Conservation (phyloP, 2,113 vertebrate genomes). For the Peromyscus leucopus region DNA sequence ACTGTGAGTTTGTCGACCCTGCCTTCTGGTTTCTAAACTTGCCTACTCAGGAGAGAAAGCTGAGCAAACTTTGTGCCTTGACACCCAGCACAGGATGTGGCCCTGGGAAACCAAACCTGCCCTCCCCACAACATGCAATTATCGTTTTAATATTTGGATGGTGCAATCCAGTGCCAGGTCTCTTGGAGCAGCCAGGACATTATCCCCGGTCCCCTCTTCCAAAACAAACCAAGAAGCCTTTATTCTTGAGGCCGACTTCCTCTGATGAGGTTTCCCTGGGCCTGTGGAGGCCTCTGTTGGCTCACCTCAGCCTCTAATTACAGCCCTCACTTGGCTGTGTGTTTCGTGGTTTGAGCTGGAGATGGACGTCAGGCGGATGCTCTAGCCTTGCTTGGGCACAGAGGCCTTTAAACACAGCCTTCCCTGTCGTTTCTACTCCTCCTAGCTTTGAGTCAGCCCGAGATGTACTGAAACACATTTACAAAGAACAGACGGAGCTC, state of each 20-base stretch:
- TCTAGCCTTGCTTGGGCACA: conserved; percentile 1
- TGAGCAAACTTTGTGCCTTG: not conserved
- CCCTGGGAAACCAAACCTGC: conserved; percentile 29
- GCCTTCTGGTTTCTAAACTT: not conserved
- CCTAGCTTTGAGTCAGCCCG: not conserved
- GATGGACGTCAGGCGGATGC: conserved; percentile 52
- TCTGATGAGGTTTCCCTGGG: conserved; percentile 73
- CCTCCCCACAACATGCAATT: conserved; percentile 52
- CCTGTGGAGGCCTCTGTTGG: not conserved
- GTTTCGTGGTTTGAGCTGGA: conserved; percentile 49
- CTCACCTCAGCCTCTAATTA: conserved; percentile 67
- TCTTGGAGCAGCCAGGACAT: conserved; percentile 58
- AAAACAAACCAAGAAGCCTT: conserved; percentile 50
- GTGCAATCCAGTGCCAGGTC: conserved; percentile 32
- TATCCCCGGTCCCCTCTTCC: conserved; percentile 20
- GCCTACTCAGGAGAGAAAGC: not conserved
- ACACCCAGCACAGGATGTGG: conserved; percentile 50
- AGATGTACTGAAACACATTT: conserved; percentile 48
- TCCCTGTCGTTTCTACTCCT: conserved; percentile 67
- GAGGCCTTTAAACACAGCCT: conserved; percentile 8
- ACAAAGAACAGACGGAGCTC: not conserved
- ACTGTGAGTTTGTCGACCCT: not conserved
- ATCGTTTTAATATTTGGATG: not conserved
- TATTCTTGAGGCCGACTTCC: conserved; percentile 34
- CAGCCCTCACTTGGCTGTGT: conserved; percentile 38